These are phyloP conservation scores for Mylabris sibirica DNA, from an alignment of 2,888 invertebrate genomes.

Conservation along the genomic window DNA sequence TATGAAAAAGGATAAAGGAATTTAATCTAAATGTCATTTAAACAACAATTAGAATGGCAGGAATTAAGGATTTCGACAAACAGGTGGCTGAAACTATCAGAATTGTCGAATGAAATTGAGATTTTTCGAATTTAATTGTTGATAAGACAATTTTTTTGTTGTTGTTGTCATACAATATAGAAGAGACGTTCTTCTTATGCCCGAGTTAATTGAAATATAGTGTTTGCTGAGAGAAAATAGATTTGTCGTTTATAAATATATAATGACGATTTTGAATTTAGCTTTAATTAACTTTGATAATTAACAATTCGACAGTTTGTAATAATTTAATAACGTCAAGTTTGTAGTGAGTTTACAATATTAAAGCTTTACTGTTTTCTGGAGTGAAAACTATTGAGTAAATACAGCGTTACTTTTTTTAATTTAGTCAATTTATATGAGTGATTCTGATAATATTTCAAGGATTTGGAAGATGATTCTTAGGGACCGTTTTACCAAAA, in stretches of 20 bases:
- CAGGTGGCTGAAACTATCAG: neutral
- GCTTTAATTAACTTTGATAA: slow-evolving; percentile 31
- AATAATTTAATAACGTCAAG: slow-evolving; percentile 30
- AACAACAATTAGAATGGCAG: slow-evolving; percentile 45
- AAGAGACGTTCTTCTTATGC: neutral
- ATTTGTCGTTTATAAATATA: slow-evolving; percentile 24
- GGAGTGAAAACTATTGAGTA: slow-evolving; percentile 14
- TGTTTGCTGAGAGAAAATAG: slow-evolving; percentile 21
- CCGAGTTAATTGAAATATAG: slow-evolving; percentile 16
- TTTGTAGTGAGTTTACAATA: slow-evolving; percentile 7
- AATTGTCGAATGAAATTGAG: neutral
- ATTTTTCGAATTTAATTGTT: neutral
- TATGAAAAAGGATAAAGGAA: slow-evolving; percentile 50
- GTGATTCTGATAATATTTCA: too few species aligned
- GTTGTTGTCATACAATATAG: too few species aligned
- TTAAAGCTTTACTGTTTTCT: slow-evolving; percentile 18
- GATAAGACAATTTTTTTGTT: neutral
- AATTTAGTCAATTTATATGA: too few species aligned
- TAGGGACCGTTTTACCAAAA: too few species aligned
- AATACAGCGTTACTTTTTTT: too few species aligned
- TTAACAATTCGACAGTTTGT: slow-evolving; percentile 32
- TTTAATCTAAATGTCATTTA: slow-evolving; percentile 57
- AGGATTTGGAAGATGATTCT: too few species aligned
- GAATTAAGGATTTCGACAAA: neutral
- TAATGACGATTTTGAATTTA: slow-evolving; percentile 25